Evolutionary conservation across 2,888 invertebrate species (phyloP).

Genomic region (Drosophila pseudotalamancana): DNA sequence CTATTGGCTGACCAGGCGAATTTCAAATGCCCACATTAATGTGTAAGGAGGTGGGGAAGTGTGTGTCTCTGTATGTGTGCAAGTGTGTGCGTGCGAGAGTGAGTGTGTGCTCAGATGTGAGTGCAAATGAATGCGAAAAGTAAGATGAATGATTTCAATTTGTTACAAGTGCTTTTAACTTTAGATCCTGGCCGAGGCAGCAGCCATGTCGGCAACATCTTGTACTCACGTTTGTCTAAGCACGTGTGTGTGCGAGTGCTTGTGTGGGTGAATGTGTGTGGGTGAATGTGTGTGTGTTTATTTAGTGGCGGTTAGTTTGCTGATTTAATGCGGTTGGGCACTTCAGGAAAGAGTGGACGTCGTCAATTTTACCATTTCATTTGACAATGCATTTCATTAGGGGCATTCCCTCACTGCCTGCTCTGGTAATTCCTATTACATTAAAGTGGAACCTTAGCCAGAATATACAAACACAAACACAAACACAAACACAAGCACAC

Average conservation of each 20-base stretch:
- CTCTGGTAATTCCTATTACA: constrained; percentile 63
- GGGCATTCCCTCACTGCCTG: constrained; percentile 33
- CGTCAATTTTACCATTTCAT: constrained; percentile 81
- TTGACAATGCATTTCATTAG: constrained; percentile 81
- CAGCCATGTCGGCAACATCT: constrained; percentile 43
- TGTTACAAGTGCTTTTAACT: constrained; percentile 81
- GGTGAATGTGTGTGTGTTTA: constrained; percentile 47
- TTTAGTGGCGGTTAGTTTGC: constrained; percentile 78
- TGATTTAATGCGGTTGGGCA: constrained; percentile 76
- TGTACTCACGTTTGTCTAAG: constrained; percentile 4
- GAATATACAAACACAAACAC: constrained; percentile 13
- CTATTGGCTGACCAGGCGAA: constrained; percentile 58
- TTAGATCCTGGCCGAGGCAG: constrained; percentile 56
- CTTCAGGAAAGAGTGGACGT: constrained; percentile 74
- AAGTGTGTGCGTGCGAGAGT: constrained; percentile 2
- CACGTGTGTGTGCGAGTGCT: not conserved
- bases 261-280: constrained; percentile 2
- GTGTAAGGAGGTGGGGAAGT: not conserved
- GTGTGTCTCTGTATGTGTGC: constrained; percentile 14
- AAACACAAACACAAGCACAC: not conserved
- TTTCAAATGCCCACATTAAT: constrained; percentile 57
- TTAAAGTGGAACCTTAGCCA: constrained; percentile 58
- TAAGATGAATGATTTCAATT: constrained; percentile 81
- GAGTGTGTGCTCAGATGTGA: constrained; percentile 22
- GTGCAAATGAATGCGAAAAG: constrained; percentile 75